Conservation (phyloP, 1,140 invertebrate genomes). For the Caenorhabditis briggsae region DNA sequence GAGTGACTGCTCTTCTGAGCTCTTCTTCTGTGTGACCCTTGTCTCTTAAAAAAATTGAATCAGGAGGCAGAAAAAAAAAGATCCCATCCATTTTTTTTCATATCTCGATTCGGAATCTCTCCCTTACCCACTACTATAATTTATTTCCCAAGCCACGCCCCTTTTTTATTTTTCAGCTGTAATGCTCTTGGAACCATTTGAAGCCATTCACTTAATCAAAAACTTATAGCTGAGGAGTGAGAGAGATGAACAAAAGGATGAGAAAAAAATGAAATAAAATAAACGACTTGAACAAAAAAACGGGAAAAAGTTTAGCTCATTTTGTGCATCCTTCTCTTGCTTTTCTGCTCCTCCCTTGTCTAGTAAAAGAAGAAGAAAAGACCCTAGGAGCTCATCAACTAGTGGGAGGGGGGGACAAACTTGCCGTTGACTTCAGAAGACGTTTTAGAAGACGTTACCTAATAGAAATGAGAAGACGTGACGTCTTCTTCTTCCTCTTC, state of each 20-base stretch:
- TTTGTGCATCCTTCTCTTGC: not conserved
- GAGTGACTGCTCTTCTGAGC: not conserved
- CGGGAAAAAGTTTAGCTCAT: conserved; percentile 14
- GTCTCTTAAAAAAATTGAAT: conserved; percentile 48
- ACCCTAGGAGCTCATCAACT: conserved; percentile 32
- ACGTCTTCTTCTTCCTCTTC: not conserved
- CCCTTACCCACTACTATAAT: not conserved
- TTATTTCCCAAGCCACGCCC: not conserved
- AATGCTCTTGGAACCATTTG: no score
- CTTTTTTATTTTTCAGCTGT: not conserved
- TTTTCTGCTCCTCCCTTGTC: not conserved
- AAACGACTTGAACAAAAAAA: conserved; percentile 32
- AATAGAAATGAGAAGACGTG: conserved; percentile 16
- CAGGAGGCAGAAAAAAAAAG: not conserved
- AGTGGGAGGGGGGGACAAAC: not conserved
- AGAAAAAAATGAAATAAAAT: conserved; percentile 39
- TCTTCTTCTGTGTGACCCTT: not conserved
- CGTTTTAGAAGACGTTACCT: not conserved
- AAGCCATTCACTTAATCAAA: not conserved
- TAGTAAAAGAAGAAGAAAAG: not conserved
- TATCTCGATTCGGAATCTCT: not conserved
- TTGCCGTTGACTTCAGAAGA: not conserved
- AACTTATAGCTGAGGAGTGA: not conserved
- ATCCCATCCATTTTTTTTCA: not conserved
- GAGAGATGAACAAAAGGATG: not conserved